Percentiles rank a stretch among this genome's conserved stretches.
Conservation (phyloP, 2,888 invertebrate species). For the Cyclophora punctaria region DNA sequence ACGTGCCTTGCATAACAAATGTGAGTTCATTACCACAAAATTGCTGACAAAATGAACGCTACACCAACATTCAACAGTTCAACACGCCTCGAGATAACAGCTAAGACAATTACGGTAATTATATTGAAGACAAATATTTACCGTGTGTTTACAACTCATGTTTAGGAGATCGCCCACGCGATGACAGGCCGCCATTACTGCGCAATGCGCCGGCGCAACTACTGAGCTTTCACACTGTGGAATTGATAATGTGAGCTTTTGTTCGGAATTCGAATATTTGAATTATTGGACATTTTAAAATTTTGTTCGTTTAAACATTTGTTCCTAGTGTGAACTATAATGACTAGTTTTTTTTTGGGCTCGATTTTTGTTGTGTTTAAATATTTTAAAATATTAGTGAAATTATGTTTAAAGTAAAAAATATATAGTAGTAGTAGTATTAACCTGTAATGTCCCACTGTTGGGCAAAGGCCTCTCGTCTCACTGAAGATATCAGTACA, state of each 20-base stretch:
- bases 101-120: constrained; percentile 52
- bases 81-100: constrained; percentile 6
- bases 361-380: too few relatives aligned
- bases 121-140: constrained; percentile 67
- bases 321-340: too few relatives aligned
- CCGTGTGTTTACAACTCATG: constrained; percentile 55
- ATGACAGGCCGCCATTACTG: constrained; percentile 57
- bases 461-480: too few relatives aligned
- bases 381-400: too few relatives aligned
- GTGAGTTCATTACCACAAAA: constrained; percentile 4
- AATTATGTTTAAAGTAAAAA: too few relatives aligned
- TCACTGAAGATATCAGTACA: too few relatives aligned
- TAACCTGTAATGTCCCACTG: too few relatives aligned
- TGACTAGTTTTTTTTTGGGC: too few relatives aligned
- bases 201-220: constrained; percentile 36
- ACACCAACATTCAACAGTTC: constrained; percentile 7
- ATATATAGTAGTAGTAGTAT: too few relatives aligned
- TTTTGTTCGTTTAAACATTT: background rate
- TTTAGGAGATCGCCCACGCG: constrained; percentile 59
- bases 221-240: constrained; percentile 33
- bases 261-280: constrained; percentile 5
- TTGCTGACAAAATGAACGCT: constrained; percentile 5
- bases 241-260: too few relatives aligned
- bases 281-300: constrained; percentile 1
- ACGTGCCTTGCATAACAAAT: background rate